Conservation (phyloP, 2,797 vertebrate species). For the Tragopan temminckii region DNA sequence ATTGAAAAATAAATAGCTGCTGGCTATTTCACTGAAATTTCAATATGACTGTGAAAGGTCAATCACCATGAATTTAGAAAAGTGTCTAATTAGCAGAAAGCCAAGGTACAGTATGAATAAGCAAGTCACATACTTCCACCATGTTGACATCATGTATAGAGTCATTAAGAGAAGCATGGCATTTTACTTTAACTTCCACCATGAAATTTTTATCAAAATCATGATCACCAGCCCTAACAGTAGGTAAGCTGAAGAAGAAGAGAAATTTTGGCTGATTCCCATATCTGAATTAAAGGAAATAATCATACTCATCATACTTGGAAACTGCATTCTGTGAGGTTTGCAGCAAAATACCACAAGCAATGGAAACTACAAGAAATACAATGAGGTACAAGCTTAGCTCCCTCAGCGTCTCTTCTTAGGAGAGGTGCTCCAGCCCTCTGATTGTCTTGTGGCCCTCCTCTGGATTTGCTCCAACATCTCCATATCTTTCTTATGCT, state of each 20-base stretch:
- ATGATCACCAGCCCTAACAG: not conserved
- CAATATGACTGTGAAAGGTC: not conserved
- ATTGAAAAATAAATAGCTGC: constrained; percentile 11
- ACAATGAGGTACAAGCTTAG: no score
- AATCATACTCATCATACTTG: not conserved
- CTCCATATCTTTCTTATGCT: not conserved
- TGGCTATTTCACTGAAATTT: not conserved
- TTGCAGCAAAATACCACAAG: not conserved
- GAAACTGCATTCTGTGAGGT: not conserved
- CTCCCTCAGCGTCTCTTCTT: no score
- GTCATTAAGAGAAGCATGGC: not conserved
- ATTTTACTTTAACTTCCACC: not conserved
- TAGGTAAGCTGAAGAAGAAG: not conserved
- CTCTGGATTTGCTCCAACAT: not conserved
- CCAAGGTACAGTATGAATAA: not conserved
- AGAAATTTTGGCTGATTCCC: not conserved
- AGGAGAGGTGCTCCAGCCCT: not conserved
- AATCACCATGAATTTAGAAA: not conserved
- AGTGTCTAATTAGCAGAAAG: not conserved
- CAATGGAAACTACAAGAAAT: not conserved
- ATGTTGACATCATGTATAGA: not conserved
- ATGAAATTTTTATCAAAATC: not conserved
- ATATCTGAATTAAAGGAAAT: not conserved
- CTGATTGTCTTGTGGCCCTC: not conserved
- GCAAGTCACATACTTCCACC: not conserved